Evolutionary conservation across 2,888 invertebrate species (phyloP), one percentile per base, ranked within the genome.

Genomic region (Tipula lateralis): DNA sequence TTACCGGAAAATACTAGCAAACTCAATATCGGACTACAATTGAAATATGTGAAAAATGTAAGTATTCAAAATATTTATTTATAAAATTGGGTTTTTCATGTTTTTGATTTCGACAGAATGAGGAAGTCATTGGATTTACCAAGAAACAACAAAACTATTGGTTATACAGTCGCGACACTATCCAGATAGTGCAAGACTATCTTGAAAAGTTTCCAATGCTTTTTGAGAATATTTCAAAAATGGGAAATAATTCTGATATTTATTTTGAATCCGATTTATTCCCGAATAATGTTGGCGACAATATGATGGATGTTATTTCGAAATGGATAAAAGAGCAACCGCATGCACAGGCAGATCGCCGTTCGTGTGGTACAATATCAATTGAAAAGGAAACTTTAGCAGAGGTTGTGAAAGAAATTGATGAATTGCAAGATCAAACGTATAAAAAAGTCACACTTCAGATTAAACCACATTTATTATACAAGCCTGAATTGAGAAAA

Each of bases 1-100:
- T 81, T 88, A 6, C 89, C 91, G 86, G 91, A 91, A 39, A 89
- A 88, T 85, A 87, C 90, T 84, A 89, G 92, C 2, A 94, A 93
- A 88, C 89, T 94, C 16, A 98, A 98, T 89, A 92, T 99, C 32
- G 99, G 99, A 0, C 92, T 99, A 83, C 96, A 97, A 89, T 91
- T 99, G 29, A 99, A 99, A 90, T 96, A 95, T 88, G 96, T 95
- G 86, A 97, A 96, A 88, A 93, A 96, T 92, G 95, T 95, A 86
- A 87, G 87, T 84, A 30, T 44, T 50, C 9, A 84, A 6, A 50
- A 50, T 19, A 32, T 9, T 19, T 30, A 29, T 84, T 50, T 12
- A 12, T 12, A 13, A 50, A 24, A 50, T 36, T 50, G 1, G 29
- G 2, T 30, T 83, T 24, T 16, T 29, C 84, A n/a, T 84, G n/a